phyloP scores from a whole-genome alignment of 2,888 invertebrate genomes.

The Strigamia maritima region DNA sequence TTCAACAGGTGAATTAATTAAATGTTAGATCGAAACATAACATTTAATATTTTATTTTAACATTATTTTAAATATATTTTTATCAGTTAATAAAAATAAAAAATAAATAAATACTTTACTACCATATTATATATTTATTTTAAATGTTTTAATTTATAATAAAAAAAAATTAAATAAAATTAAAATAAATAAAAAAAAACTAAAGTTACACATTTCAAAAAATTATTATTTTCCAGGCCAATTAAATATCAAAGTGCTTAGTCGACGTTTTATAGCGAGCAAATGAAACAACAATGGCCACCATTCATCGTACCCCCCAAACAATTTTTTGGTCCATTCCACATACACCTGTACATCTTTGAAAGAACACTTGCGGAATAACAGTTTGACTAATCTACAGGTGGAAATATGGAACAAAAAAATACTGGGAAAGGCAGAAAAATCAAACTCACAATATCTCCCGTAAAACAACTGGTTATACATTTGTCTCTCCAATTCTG shows the following conservation, averaged over 20 bases:
- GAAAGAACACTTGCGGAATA: not conserved
- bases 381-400: not conserved
- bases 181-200: no score
- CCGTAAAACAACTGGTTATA: not conserved
- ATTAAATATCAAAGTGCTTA: no score
- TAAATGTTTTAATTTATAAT: no score
- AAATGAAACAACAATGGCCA: not conserved
- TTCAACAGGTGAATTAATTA: not conserved
- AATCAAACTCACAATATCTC: not conserved
- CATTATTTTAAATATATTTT: no score
- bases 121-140: no score
- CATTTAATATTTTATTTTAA: no score
- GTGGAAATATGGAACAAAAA: not conserved
- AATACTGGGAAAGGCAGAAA: not conserved
- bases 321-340: constrained; percentile 15
- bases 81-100: no score
- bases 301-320: not conserved
- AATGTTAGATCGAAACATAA: no score
- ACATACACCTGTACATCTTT: not conserved
- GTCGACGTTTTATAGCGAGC: no score
- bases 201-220: not conserved
- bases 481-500: no score
- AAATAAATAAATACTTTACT: no score
- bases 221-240: not conserved
- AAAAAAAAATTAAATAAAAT: no score